Conservation (phyloP, 2,113 vertebrate genomes). For the Oxyruncus cristatus region DNA sequence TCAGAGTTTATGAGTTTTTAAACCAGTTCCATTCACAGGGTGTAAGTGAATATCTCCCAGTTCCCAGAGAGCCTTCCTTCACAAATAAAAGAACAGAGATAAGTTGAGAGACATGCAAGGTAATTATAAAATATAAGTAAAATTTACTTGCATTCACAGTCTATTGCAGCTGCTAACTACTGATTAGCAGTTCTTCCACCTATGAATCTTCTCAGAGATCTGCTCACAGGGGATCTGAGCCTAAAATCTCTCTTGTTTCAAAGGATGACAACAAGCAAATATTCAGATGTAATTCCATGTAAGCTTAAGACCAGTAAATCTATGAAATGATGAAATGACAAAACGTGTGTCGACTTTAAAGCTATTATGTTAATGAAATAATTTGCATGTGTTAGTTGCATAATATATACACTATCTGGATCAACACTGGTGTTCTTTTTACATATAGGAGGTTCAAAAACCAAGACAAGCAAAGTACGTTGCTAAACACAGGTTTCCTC, state of each 20-base stretch:
- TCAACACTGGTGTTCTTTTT: not conserved
- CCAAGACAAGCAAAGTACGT: not conserved
- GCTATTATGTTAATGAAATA: not conserved
- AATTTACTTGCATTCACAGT: not conserved
- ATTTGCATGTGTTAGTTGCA: not conserved
- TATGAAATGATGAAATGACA: not conserved
- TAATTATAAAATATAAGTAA: constrained; percentile 23
- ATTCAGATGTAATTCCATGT: not conserved
- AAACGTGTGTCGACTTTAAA: not conserved
- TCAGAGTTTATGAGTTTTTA: constrained; percentile 42
- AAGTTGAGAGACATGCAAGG: not conserved
- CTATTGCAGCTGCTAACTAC: not conserved
- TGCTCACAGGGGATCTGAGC: not conserved
- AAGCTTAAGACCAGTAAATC: not conserved
- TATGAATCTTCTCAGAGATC: not conserved
- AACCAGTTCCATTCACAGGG: not conserved
- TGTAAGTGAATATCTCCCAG: constrained; percentile 10
- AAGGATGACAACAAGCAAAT: not conserved
- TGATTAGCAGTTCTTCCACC: not conserved
- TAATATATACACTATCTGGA: not conserved
- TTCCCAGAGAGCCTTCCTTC: not conserved
- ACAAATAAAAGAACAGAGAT: constrained; percentile 16
- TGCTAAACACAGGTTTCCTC: not conserved
- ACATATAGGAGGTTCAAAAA: not conserved
- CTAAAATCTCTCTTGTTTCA: not conserved